phyloP scores from a whole-genome alignment of 2,113 vertebrate genomes.

The Chaetura pelagica region DNA sequence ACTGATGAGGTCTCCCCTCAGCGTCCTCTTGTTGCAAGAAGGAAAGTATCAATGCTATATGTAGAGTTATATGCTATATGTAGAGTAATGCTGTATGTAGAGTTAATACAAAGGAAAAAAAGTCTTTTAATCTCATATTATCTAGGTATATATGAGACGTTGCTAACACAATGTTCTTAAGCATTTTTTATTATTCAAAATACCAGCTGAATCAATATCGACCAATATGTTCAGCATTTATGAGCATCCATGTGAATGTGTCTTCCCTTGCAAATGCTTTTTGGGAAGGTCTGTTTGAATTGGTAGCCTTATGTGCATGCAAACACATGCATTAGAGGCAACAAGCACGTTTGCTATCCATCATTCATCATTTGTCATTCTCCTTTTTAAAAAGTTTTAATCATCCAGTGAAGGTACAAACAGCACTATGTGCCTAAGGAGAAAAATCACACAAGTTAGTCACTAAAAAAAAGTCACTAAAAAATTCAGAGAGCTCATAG shows the following conservation, averaged over 20 bases:
- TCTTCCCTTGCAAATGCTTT: background rate
- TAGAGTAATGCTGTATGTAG: no score
- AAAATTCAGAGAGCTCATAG: background rate
- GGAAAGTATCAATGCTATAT: no score
- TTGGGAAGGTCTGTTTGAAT: background rate
- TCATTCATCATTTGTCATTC: background rate
- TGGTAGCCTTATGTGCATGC: background rate
- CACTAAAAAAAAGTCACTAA: background rate
- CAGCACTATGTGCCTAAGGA: background rate
- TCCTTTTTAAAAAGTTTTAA: background rate
- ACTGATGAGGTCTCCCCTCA: no score
- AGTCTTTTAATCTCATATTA: background rate
- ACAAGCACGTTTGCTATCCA: background rate
- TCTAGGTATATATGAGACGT: background rate
- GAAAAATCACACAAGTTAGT: background rate
- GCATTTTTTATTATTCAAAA: background rate
- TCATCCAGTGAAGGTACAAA: background rate
- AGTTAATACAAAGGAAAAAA: no score
- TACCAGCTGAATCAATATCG: background rate
- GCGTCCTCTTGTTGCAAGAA: no score
- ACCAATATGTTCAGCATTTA: background rate
- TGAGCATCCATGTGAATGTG: background rate
- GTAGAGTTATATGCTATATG: no score
- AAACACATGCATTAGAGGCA: background rate
- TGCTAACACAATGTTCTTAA: background rate